Conservation (phyloP, 2,797 vertebrate genomes). For the Salarias fasciatus region DNA sequence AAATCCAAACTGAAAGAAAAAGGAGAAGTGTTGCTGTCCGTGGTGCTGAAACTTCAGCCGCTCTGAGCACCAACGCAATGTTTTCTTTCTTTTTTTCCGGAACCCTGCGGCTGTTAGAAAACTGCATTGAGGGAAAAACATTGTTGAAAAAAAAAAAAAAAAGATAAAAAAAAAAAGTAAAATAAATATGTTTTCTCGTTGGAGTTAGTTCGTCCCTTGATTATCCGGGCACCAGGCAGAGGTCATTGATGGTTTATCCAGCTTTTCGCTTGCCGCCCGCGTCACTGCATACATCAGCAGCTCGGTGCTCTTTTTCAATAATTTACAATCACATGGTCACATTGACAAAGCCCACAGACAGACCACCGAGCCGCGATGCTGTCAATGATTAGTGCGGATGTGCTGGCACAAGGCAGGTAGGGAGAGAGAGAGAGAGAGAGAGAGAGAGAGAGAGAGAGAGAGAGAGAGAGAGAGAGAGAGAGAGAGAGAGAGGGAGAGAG, state of each 20-base stretch:
- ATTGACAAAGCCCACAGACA: constrained; percentile 44
- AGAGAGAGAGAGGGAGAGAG: constrained; percentile 30
- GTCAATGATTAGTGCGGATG: constrained; percentile 79
- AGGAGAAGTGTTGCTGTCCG: no score
- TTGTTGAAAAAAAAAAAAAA: not conserved
- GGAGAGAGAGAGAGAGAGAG: constrained; percentile 60
- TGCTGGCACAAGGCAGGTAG: constrained; percentile 80
- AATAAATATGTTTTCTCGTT: not conserved
- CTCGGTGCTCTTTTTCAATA: constrained; percentile 15
- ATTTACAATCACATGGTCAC: constrained; percentile 30
- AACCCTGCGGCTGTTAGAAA: no score
- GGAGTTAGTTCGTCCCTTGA: no score
- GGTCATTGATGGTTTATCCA: constrained; percentile 47
- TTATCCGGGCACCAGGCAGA: constrained; percentile 19
- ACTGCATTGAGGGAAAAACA: no score
- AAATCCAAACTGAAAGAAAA: no score
- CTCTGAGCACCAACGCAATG: no score
- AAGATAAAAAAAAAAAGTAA: not conserved
- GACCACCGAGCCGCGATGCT: constrained; percentile 58
- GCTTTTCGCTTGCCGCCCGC: constrained; percentile 39
- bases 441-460: constrained; percentile 60
- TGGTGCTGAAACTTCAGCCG: no score
- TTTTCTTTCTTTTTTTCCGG: no score
- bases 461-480: constrained; percentile 26
- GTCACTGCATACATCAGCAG: constrained; percentile 38